These are phyloP conservation scores for Onychostruthus taczanowskii DNA, from an alignment of 2,113 vertebrate species.

Conservation along the genomic window DNA sequence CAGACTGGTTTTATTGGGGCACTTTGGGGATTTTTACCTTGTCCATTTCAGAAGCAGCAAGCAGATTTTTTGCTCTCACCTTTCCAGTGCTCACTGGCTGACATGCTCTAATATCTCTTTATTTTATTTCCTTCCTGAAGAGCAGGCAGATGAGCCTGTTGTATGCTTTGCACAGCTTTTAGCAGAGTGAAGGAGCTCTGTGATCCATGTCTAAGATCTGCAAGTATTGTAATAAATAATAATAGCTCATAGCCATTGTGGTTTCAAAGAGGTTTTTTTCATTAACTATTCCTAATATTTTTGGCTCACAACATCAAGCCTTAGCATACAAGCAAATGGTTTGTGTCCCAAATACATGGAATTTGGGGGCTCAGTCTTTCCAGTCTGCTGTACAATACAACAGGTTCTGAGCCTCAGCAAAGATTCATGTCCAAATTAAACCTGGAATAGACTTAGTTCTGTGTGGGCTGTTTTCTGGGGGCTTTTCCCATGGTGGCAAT, in stretches of 20 bases:
- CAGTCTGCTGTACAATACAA: background rate
- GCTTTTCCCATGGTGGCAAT: background rate
- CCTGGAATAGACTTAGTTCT: background rate
- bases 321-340: background rate
- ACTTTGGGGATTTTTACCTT: background rate
- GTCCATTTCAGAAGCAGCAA: background rate
- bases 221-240: background rate
- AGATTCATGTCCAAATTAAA: background rate
- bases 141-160: background rate
- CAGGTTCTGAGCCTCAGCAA: background rate
- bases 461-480: background rate
- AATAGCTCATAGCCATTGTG: background rate
- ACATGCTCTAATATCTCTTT: background rate
- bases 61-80: background rate
- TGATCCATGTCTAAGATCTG: background rate
- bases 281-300: background rate
- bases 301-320: background rate
- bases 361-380: background rate
- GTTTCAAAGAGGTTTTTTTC: background rate
- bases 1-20: background rate
- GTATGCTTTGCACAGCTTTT: background rate
- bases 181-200: background rate
- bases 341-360: background rate
- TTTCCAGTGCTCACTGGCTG: background rate
- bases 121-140: background rate